Conservation (phyloP, 2,888 invertebrate genomes). For the Drosophila stalkeri region DNA sequence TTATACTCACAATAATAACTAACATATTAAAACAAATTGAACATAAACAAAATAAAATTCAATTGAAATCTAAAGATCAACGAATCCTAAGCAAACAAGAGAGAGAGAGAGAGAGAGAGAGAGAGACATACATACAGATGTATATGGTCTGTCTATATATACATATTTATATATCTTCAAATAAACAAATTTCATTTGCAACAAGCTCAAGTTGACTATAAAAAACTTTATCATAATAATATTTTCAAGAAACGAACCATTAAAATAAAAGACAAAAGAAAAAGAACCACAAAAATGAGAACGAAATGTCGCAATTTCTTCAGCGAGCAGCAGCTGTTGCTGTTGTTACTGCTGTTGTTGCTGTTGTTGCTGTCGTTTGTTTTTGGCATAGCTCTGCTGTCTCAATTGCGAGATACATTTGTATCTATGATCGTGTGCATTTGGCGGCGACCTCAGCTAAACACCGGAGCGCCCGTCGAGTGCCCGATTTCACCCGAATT, state of each 20-base stretch:
- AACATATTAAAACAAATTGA: too few relatives aligned
- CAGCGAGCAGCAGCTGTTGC: slow-evolving; percentile 28
- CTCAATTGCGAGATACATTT: slow-evolving; percentile 26
- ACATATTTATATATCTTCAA: background rate
- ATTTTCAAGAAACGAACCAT: slow-evolving; percentile 13
- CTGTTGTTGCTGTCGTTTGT: background rate
- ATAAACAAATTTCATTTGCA: background rate
- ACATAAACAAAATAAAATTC: too few relatives aligned
- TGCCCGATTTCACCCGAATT: slow-evolving; percentile 72
- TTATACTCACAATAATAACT: too few relatives aligned
- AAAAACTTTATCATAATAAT: slow-evolving; percentile 8
- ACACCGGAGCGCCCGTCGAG: slow-evolving; percentile 37
- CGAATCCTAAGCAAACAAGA: too few relatives aligned
- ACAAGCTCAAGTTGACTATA: background rate
- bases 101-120: too few relatives aligned
- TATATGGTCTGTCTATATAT: too few relatives aligned
- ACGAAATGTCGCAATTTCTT: slow-evolving; percentile 61
- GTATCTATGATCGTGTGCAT: slow-evolving; percentile 24
- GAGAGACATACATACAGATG: too few relatives aligned
- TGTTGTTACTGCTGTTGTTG: background rate
- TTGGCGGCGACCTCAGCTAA: slow-evolving; percentile 2
- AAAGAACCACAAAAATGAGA: slow-evolving; percentile 36
- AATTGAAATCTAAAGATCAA: too few relatives aligned
- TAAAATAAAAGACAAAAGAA: slow-evolving; percentile 4
- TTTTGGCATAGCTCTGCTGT: slow-evolving; percentile 23